Evolutionary conservation across 2,888 invertebrate genomes (phyloP), one percentile per base, ranked within the genome.

Genomic region (Agriopis leucophaearia): DNA sequence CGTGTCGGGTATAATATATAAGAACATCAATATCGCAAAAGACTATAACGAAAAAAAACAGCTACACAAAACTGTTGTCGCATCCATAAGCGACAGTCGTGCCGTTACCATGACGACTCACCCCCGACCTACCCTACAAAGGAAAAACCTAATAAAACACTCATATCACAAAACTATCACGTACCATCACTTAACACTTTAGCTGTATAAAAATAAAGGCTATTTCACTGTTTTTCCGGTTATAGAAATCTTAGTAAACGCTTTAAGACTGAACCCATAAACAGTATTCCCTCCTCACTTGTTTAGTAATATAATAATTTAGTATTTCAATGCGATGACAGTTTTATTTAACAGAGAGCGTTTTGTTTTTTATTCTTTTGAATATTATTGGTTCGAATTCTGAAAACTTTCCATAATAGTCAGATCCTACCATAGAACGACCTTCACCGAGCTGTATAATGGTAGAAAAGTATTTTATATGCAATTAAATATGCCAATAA

Each of bases 111-210:
- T 86, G 76, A 76, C 71, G 78, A 89, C 88, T 68, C 74, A 76
- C 76, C 79, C 81, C 80, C 78, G 85, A 87, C 87, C 88, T 88
- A 86, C 86, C 87, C 85, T 78, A 88, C 83, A 72, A 76, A 71
- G 80, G 79, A 79, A 85, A 74, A 85, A 87, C 82, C 82, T 84
- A 86, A 88, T 87, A 87, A 86, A 88, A 85, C 78, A 84, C 77
- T 42, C 60, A 18, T 63, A 8, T 15, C 51, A 69, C 73, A 40
- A 66, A 16, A 61, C 36, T 69, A 38, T 56, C 45, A 63, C 48
- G 57, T 27, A 27, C 48, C 45, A n/a, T 10, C 47, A n/a, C 12
- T 0, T 7, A 15, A 16, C 36, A 48, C 63, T 12, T 38, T 73
- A 72, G 18, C 0, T 0, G 7, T 8, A 5, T 12, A 6, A 6